Conservation (phyloP, 2,888 invertebrate genomes). For the Meloe dianella region DNA sequence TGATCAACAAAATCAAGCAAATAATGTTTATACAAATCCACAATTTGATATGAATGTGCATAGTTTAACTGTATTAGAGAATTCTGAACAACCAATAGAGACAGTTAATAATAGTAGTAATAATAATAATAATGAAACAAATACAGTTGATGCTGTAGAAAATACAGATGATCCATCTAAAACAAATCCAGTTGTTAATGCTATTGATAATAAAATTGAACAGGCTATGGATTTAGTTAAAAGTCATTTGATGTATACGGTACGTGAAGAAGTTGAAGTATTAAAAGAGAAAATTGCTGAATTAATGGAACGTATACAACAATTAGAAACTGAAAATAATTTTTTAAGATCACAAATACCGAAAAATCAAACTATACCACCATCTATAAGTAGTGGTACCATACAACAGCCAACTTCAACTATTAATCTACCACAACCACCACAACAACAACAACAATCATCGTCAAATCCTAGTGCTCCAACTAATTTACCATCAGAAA, state of each 20-base stretch:
- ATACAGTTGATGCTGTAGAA: slow-evolving; percentile 39
- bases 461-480: slow-evolving; percentile 13
- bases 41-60: slow-evolving; percentile 55
- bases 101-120: slow-evolving; percentile 36
- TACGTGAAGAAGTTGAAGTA: slow-evolving; percentile 78
- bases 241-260: slow-evolving; percentile 79
- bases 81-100: slow-evolving; percentile 36
- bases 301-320: slow-evolving; percentile 72
- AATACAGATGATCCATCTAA: slow-evolving; percentile 50
- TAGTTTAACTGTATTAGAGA: slow-evolving; percentile 49
- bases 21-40: slow-evolving; percentile 55
- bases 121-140: slow-evolving; percentile 36
- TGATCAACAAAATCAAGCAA: slow-evolving; percentile 40
- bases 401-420: neutral
- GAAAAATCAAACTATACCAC: slow-evolving; percentile 36
- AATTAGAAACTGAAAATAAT: slow-evolving; percentile 74
- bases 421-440: neutral
- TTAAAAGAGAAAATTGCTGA: slow-evolving; percentile 77
- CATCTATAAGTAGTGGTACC: neutral
- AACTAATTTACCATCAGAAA: slow-evolving; percentile 8
- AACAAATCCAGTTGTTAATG: slow-evolving; percentile 63
- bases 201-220: slow-evolving; percentile 81
- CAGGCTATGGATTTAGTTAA: slow-evolving; percentile 82
- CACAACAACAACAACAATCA: neutral
- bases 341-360: slow-evolving; percentile 63